These are phyloP conservation scores for Drosophila guanche DNA, from an alignment of 1,140 invertebrate species.

Conservation along the genomic window DNA sequence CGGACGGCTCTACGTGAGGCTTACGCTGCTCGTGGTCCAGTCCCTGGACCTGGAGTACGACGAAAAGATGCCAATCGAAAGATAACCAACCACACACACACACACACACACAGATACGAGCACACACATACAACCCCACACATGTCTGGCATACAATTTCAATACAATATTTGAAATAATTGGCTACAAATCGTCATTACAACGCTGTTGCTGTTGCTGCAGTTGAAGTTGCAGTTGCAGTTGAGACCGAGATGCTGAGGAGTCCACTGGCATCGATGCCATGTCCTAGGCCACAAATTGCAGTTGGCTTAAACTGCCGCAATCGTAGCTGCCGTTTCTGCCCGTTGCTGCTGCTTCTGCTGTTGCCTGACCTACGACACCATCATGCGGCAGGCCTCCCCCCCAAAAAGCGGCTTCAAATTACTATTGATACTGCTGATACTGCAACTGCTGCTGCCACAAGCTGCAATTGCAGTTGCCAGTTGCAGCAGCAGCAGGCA, in stretches of 20 bases:
- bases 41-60: slow-evolving; percentile 27
- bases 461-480: slow-evolving; percentile 33
- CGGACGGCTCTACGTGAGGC: slow-evolving; percentile 47
- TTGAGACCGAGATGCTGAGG: slow-evolving; percentile 16
- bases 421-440: slow-evolving; percentile 81
- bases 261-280: too few relatives aligned
- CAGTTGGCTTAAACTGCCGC: slow-evolving; percentile 67
- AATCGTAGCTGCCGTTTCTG: slow-evolving; percentile 46
- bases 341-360: slow-evolving; percentile 37
- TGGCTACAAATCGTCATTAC: slow-evolving; percentile 82
- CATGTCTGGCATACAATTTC: slow-evolving; percentile 75
- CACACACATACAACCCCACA: slow-evolving; percentile 15
- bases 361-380: slow-evolving; percentile 75
- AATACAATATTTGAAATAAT: slow-evolving; percentile 83
- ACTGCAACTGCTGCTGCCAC: slow-evolving; percentile 37
- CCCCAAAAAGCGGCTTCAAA: slow-evolving; percentile 52
- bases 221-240: slow-evolving; percentile 16
- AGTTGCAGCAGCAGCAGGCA: slow-evolving; percentile 29
- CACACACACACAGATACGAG: slow-evolving; percentile 8
- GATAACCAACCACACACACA: slow-evolving; percentile 44
- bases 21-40: slow-evolving; percentile 10
- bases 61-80: slow-evolving; percentile 55
- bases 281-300: slow-evolving; percentile 72
- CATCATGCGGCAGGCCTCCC: slow-evolving; percentile 60
- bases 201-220: slow-evolving; percentile 41